phyloP scores from a whole-genome alignment of 2,113 vertebrate species.

The Arothron firmamentum region DNA sequence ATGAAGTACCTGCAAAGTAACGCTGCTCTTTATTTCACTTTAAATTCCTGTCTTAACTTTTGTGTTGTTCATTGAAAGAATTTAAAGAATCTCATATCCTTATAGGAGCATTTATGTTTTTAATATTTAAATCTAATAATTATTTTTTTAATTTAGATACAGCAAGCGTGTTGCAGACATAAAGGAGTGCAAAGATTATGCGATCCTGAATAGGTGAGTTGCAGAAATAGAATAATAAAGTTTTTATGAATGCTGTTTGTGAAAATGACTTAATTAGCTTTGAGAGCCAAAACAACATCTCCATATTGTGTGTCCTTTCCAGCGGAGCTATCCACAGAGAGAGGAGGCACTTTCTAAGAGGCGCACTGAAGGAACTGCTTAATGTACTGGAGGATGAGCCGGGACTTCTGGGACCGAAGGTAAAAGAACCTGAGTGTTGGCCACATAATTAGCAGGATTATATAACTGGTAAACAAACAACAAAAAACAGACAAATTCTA shows the following conservation, averaged over 20 bases:
- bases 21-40: too few species aligned
- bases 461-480: too few species aligned
- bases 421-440: slow-evolving; percentile 11
- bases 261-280: slow-evolving; percentile 1
- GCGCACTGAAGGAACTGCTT: slow-evolving; percentile 80
- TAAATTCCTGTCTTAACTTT: too few species aligned
- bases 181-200: slow-evolving; percentile 87
- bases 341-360: slow-evolving; percentile 78
- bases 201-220: slow-evolving; percentile 76
- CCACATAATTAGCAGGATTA: too few species aligned
- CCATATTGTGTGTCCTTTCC: slow-evolving; percentile 4
- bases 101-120: not conserved
- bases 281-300: not conserved
- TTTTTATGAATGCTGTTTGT: too few species aligned
- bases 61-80: not conserved
- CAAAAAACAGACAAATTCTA: too few species aligned
- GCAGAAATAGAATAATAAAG: not conserved
- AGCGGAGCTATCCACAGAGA: slow-evolving; percentile 85
- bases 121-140: not conserved
- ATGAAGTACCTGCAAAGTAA: not conserved
- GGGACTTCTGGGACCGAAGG: slow-evolving; percentile 90
- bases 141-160: slow-evolving; percentile 68
- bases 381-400: slow-evolving; percentile 85
- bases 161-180: slow-evolving; percentile 84
- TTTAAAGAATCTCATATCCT: not conserved